phyloP scores from a whole-genome alignment of 1,140 invertebrate species.

The Chrysopa pallens region DNA sequence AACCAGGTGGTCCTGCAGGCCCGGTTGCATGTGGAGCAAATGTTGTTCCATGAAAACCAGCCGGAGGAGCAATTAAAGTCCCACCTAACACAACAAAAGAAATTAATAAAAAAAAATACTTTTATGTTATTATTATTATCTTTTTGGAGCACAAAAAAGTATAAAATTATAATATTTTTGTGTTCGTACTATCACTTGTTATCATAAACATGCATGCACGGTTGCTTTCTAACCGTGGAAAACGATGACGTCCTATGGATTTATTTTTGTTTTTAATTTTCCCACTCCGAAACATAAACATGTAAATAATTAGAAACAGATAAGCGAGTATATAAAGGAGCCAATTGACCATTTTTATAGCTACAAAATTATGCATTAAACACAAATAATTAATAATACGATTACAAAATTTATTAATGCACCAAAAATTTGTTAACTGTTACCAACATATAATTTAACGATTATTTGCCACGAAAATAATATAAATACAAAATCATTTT shows the following conservation, averaged over 20 bases:
- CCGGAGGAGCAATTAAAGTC: not conserved
- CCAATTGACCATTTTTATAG: no score
- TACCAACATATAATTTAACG: no score
- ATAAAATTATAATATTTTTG: not conserved
- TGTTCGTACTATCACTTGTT: not conserved
- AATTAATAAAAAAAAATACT: not conserved
- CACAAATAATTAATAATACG: no score
- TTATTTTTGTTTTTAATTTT: not conserved
- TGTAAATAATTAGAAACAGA: no score
- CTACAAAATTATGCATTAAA: no score
- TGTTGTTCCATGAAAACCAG: not conserved
- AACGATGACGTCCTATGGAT: not conserved
- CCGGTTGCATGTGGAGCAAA: slow-evolving; percentile 15
- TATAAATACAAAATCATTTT: no score
- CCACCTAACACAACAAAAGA: not conserved
- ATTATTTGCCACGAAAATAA: no score
- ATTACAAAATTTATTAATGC: no score
- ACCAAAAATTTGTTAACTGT: no score
- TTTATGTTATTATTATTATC: not conserved
- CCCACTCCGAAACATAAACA: no score
- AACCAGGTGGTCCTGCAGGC: slow-evolving; percentile 12
- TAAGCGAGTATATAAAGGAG: no score
- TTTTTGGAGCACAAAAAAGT: not conserved
- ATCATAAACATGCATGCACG: not conserved
- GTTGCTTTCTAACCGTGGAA: not conserved